These are phyloP conservation scores for Penaeus chinensis DNA, from an alignment of 1,140 invertebrate genomes.

Conservation along the genomic window DNA sequence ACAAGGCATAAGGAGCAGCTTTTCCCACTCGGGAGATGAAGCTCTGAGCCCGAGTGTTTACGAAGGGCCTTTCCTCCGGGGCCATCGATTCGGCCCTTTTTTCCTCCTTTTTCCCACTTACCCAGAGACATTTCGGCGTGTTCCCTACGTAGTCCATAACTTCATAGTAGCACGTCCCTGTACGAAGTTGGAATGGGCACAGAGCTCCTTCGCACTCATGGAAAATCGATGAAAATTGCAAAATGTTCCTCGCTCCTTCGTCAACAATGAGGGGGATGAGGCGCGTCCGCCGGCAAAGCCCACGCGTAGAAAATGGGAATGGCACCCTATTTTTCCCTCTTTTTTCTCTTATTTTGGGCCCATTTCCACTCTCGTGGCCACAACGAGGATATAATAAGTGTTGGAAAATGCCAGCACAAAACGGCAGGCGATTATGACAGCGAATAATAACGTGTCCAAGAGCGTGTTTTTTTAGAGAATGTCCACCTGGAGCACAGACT, in stretches of 20 bases:
- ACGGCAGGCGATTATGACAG: no score
- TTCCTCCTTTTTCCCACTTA: slow-evolving; percentile 41
- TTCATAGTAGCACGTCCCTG: slow-evolving; percentile 47
- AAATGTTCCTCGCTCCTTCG: slow-evolving; percentile 41
- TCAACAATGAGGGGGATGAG: slow-evolving; percentile 58
- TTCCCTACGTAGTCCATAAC: slow-evolving; percentile 41
- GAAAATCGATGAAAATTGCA: slow-evolving; percentile 55
- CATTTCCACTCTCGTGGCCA: no score
- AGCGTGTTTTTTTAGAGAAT: no score
- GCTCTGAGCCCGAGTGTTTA: slow-evolving; percentile 50
- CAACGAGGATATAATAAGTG: no score
- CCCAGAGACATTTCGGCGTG: slow-evolving; percentile 58
- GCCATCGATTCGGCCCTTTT: slow-evolving; percentile 49
- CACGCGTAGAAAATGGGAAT: slow-evolving; percentile 30
- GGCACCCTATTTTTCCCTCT: slow-evolving; percentile 5
- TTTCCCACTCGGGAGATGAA: not conserved
- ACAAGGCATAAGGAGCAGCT: no score
- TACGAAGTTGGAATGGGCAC: not conserved
- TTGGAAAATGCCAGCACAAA: no score
- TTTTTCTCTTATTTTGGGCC: not conserved
- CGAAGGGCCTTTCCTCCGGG: slow-evolving; percentile 19
- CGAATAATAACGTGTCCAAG: no score
- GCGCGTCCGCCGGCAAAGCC: slow-evolving; percentile 49
- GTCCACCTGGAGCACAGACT: no score
- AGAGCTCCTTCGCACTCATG: slow-evolving; percentile 34